A percentile compares a stretch with the other conserved stretches of the same genome.
These are phyloP conservation scores for Stichopus horrens DNA, from an alignment of 53 echinoderm and acorn worm genomes.

Conservation along the genomic window DNA sequence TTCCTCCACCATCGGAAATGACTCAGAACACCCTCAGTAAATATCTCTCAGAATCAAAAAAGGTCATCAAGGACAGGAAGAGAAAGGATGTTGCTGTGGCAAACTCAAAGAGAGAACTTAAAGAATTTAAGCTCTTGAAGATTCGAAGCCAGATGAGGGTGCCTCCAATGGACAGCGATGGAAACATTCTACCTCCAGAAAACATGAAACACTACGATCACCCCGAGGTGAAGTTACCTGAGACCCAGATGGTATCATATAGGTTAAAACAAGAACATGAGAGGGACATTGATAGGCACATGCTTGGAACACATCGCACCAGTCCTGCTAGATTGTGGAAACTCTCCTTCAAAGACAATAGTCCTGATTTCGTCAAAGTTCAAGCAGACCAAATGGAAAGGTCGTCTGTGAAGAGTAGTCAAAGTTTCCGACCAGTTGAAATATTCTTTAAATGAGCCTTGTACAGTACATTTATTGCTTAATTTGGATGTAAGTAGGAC, in stretches of 20 bases:
- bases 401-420: background rate
- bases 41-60: conserved; percentile 72
- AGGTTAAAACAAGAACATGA: conserved; percentile 76
- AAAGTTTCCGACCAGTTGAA: conserved; percentile 35
- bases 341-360: conserved; percentile 79
- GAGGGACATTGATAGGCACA: conserved; percentile 69
- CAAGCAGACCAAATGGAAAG: conserved; percentile 49
- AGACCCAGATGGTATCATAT: conserved; percentile 62
- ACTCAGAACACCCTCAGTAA: conserved; percentile 73
- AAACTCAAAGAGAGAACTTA: conserved; percentile 71
- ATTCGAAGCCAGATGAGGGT: conserved; percentile 93
- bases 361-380: conserved; percentile 74
- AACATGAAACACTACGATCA: conserved; percentile 61
- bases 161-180: conserved; percentile 68
- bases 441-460: conserved; percentile 57
- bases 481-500: background rate
- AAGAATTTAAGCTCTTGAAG: conserved; percentile 85
- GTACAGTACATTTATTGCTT: background rate
- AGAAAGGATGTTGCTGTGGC: conserved; percentile 62
- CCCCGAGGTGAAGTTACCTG: conserved; percentile 45
- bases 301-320: conserved; percentile 69
- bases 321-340: conserved; percentile 84
- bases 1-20: conserved; percentile 85
- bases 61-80: conserved; percentile 65
- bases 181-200: conserved; percentile 68